phyloP scores from a whole-genome alignment of 2,113 vertebrate genomes.

The Corythoichthys intestinalis region DNA sequence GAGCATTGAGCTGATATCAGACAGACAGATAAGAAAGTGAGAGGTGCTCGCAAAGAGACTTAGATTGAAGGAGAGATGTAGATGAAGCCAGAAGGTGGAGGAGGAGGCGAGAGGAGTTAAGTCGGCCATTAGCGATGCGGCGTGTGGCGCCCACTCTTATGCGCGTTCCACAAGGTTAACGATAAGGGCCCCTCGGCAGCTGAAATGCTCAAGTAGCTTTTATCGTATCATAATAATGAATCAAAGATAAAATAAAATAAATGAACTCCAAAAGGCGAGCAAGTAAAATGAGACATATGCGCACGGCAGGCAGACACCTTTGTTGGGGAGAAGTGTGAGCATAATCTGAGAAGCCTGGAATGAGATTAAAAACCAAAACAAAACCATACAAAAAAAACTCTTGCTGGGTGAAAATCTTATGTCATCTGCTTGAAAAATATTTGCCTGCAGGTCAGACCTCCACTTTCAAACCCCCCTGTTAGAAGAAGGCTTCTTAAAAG shows the following conservation, averaged over 20 bases:
- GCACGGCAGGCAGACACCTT: slow-evolving; percentile 35
- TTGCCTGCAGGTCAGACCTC: slow-evolving; percentile 74
- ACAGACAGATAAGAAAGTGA: slow-evolving; percentile 22
- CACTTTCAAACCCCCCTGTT: slow-evolving; percentile 42
- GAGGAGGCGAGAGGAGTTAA: slow-evolving; percentile 62
- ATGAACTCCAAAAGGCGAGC: slow-evolving; percentile 75
- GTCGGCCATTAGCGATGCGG: slow-evolving; percentile 71
- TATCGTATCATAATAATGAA: slow-evolving; percentile 84
- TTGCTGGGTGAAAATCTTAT: slow-evolving; percentile 67
- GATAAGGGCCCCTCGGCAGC: slow-evolving; percentile 75
- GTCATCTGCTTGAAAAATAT: slow-evolving; percentile 77
- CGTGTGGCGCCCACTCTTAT: slow-evolving; percentile 67
- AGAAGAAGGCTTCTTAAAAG: slow-evolving; percentile 71
- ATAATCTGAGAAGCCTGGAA: slow-evolving; percentile 5
- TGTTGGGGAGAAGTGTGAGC: slow-evolving; percentile 36
- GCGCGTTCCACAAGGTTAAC: slow-evolving; percentile 79
- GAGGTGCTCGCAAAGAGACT: slow-evolving; percentile 22
- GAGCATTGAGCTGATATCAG: slow-evolving; percentile 4
- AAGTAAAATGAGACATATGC: slow-evolving; percentile 73
- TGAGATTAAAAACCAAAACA: neutral
- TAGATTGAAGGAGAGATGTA: slow-evolving; percentile 47
- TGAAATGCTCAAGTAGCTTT: slow-evolving; percentile 83
- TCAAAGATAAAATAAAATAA: slow-evolving; percentile 83
- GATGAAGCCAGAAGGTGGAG: slow-evolving; percentile 60
- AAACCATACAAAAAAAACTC: slow-evolving; percentile 28